phyloP scores from a whole-genome alignment of 92 coral and sea anemone genomes.

The Scolanthus callimorphus region DNA sequence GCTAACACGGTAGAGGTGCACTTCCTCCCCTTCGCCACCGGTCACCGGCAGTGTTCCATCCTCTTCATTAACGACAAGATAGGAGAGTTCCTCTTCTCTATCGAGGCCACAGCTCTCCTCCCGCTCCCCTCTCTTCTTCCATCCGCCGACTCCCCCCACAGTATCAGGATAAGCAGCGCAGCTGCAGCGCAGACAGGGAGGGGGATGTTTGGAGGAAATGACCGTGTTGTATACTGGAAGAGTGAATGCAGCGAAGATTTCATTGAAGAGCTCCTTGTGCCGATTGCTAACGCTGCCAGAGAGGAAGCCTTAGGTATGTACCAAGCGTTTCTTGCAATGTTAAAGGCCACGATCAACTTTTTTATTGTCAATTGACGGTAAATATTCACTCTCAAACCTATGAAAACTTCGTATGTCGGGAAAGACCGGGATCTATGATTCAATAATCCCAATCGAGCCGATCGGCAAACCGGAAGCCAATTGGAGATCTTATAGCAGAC shows the following conservation, averaged over 20 bases:
- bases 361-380: too few relatives aligned
- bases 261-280: constrained; percentile 78
- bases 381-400: too few relatives aligned
- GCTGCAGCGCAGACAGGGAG: constrained; percentile 88
- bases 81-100: constrained; percentile 95
- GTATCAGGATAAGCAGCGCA: constrained; percentile 88
- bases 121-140: constrained; percentile 96
- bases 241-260: constrained; percentile 81
- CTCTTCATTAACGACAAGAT: constrained; percentile 91
- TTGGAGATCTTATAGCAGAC: too few relatives aligned
- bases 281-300: constrained; percentile 69
- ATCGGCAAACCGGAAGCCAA: too few relatives aligned
- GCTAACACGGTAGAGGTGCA: constrained; percentile 73
- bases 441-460: too few relatives aligned
- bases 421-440: too few relatives aligned
- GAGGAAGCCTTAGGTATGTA: constrained; percentile 93
- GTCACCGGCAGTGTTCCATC: constrained; percentile 93
- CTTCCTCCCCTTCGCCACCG: constrained; percentile 87
- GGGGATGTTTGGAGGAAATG: constrained; percentile 94
- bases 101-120: constrained; percentile 82
- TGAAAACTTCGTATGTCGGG: too few relatives aligned
- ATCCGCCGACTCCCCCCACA: constrained; percentile 74
- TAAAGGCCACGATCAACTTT: too few relatives aligned
- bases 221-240: constrained; percentile 97
- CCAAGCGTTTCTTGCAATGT: too few relatives aligned